These are phyloP conservation scores for Pantala flavescens DNA, from an alignment of 1,140 invertebrate species.

Conservation along the genomic window DNA sequence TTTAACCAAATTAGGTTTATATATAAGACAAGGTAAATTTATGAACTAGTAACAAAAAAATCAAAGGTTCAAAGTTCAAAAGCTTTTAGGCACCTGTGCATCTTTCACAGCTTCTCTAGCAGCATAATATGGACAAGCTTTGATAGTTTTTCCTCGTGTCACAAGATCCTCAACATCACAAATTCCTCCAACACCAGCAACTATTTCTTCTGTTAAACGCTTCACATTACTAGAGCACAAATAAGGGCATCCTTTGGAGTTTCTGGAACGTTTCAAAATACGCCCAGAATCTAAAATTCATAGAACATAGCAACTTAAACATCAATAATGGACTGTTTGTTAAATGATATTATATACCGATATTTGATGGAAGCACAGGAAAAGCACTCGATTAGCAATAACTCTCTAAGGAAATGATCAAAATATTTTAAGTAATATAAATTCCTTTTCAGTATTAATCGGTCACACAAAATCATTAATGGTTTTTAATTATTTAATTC, in stretches of 20 bases:
- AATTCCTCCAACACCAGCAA: constrained; percentile 49
- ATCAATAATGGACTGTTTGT: not conserved
- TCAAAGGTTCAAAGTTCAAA: no score
- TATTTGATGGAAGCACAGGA: not conserved
- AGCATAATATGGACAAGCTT: constrained; percentile 87
- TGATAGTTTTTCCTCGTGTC: constrained; percentile 50
- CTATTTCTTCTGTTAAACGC: constrained; percentile 49
- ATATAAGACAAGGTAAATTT: no score
- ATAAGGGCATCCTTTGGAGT: constrained; percentile 52
- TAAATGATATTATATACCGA: not conserved
- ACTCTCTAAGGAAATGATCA: not conserved
- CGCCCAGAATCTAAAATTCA: constrained; percentile 20
- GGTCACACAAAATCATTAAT: not conserved
- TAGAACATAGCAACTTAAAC: not conserved
- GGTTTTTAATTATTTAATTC: no score
- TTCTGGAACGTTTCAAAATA: constrained; percentile 47
- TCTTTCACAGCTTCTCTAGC: constrained; percentile 64
- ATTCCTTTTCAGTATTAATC: not conserved
- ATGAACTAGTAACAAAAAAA: no score
- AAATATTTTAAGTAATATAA: not conserved
- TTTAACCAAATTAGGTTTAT: no score
- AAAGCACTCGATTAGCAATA: not conserved
- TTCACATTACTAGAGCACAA: constrained; percentile 54
- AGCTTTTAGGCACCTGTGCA: constrained; percentile 48
- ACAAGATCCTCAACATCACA: constrained; percentile 82